phyloP scores from a whole-genome alignment of 2,888 invertebrate genomes.

The Mayetiola destructor region DNA sequence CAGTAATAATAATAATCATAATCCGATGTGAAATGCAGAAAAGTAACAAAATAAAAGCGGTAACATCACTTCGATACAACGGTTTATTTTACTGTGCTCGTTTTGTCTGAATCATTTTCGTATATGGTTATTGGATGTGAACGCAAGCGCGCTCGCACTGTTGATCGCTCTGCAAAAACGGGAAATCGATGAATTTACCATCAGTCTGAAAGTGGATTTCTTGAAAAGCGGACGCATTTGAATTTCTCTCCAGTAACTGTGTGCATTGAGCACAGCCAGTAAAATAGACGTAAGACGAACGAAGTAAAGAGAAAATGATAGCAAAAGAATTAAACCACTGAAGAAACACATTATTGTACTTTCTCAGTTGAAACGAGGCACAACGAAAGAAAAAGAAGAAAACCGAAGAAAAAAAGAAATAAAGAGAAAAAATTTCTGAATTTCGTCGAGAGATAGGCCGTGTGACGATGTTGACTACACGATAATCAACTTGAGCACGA shows the following conservation, averaged over 20 bases:
- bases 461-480: not conserved
- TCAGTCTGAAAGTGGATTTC: not conserved
- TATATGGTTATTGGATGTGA: no score
- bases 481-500: constrained; percentile 7
- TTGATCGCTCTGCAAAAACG: not conserved
- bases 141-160: not conserved
- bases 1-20: not conserved
- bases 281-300: not conserved
- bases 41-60: no score
- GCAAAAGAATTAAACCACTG: not conserved
- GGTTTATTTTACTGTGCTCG: not conserved
- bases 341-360: constrained; percentile 5
- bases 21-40: not conserved
- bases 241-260: not conserved
- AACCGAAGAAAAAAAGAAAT: not conserved
- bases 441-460: not conserved
- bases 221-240: not conserved
- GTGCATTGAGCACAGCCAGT: not conserved
- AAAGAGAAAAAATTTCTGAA: constrained; percentile 1
- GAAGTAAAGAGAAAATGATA: not conserved
- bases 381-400: constrained; percentile 2
- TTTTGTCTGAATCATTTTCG: no score
- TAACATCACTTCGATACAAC: not conserved
- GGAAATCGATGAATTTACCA: not conserved
- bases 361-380: constrained; percentile 10